Base-by-base conservation (phyloP, 2,888 invertebrate species). In the Ametastegia equiseti region DNA sequence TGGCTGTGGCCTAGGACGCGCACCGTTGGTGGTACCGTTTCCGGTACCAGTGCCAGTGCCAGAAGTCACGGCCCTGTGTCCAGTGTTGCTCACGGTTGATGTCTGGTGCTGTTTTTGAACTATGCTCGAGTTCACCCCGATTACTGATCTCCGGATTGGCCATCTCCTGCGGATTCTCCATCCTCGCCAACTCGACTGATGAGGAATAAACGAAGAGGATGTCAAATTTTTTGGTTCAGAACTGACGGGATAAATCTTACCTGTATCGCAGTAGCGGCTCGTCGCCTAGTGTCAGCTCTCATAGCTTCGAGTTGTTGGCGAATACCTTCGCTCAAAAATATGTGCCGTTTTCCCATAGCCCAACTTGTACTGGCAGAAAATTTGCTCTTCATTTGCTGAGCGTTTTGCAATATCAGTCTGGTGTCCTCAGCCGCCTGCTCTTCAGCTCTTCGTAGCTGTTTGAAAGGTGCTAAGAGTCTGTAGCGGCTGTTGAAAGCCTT, bases 301-400 rank as follows among this genome's bases (percentile, higher is more conserved):
- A 97, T 93, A 82, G 95, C 95, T 91, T 98, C 98, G 86, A 98
- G 92, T 87, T 97, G 97, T 92, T 98, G 98, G 6, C 98, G 94
- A 88, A 98, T 97, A 39, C 97, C 97, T 92, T 98, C 98, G 92
- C 98, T 98, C 83, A 98, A 94, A 92, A 98, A 98, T 67, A 98
- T 97, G 92, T 98, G 98, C 2, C 98, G 94, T 91, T 97, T 97
- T 83, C 98, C 98, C 69, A 97, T 94, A 36, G 97, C 97, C 97
- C 98, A 98, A 89, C 97, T 96, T 67, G 95, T 94, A 82, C 90
- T 92, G 19, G 90, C 91, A 11, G 89, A 90, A 80, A 90, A 89
- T 86, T 90, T 92, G 75, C 92, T 91, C 85, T 93, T 92, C 27
- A 92, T 87, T 85, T 95, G 95, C 88, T 95, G 93, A 65, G 95